phyloP scores from a whole-genome alignment of 2,888 invertebrate genomes.

The Andricus curvator region DNA sequence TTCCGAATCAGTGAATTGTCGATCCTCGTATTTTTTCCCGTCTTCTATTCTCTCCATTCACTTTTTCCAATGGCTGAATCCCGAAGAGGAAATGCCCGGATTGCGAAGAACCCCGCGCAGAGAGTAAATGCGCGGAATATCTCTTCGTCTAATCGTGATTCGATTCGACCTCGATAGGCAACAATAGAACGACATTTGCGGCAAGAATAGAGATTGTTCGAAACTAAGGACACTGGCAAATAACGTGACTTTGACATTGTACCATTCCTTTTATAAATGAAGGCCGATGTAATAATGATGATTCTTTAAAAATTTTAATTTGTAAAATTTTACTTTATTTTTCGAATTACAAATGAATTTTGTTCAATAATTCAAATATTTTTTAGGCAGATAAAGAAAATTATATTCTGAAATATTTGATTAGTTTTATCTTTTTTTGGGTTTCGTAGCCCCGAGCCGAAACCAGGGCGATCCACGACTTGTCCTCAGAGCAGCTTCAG shows the following conservation, averaged over 20 bases:
- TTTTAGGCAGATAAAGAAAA: too few relatives aligned
- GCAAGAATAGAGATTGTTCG: background rate
- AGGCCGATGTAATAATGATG: background rate
- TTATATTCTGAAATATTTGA: too few relatives aligned
- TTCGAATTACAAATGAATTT: too few relatives aligned
- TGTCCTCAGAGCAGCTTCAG: too few relatives aligned
- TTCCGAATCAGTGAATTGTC: background rate
- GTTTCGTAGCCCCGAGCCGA: too few relatives aligned
- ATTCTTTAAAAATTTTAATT: too few relatives aligned
- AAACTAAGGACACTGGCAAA: background rate
- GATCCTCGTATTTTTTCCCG: background rate
- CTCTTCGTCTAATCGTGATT: constrained; percentile 42
- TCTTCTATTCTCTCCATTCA: background rate
- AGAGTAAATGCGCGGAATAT: background rate
- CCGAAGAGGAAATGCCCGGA: background rate
- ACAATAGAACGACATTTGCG: constrained; percentile 40
- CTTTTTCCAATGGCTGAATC: background rate
- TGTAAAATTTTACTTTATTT: too few relatives aligned
- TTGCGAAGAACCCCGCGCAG: background rate
- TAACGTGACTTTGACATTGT: constrained; percentile 13
- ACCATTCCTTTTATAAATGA: background rate
- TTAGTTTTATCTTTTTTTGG: too few relatives aligned
- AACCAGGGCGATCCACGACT: too few relatives aligned
- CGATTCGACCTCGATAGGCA: constrained; percentile 45
- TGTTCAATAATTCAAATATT: too few relatives aligned